Conservation (phyloP, 92 coral and sea anemone species). For the Plumapathes pennacea region DNA sequence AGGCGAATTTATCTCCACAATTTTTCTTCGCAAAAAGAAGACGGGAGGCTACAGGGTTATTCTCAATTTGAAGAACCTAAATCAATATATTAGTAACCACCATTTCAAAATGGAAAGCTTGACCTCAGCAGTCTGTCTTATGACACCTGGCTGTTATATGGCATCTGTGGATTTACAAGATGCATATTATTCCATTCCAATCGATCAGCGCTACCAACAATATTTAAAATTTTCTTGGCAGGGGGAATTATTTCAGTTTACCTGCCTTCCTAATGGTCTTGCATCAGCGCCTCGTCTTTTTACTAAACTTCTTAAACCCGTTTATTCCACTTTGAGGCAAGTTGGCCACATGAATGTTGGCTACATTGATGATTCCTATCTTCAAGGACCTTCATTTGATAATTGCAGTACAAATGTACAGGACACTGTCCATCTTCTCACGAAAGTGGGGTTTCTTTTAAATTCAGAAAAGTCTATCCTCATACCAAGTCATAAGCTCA, state of each 20-base stretch:
- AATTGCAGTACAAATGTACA: conserved; percentile 6
- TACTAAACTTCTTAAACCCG: conserved; percentile 23
- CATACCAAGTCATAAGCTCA: conserved; percentile 28
- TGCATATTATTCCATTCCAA: conserved; percentile 21
- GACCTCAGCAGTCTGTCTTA: conserved; percentile 9
- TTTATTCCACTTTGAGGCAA: conserved; percentile 19
- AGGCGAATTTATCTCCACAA: conserved; percentile 23
- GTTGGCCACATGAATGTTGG: conserved; percentile 36
- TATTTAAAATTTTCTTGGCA: conserved; percentile 15
- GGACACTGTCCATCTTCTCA: conserved; percentile 5
- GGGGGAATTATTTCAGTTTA: conserved; percentile 12
- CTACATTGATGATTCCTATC: conserved; percentile 48
- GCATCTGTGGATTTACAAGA: conserved; percentile 30
- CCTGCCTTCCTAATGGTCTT: conserved; percentile 28
- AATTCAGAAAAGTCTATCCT: conserved; percentile 16
- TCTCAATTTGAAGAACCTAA: conserved; percentile 14
- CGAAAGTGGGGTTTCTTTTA: conserved; percentile 7
- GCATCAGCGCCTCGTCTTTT: conserved; percentile 10
- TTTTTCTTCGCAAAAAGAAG: conserved; percentile 8
- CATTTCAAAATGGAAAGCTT: conserved; percentile 37
- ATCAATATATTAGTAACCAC: conserved; percentile 9
- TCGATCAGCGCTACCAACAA: conserved; percentile 1
- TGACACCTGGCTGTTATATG: conserved; percentile 18
- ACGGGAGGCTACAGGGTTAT: conserved; percentile 19
- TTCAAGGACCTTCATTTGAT: conserved; percentile 13